Base-by-base conservation (phyloP, 2,113 vertebrate genomes). In the Arvicanthis niloticus region DNA sequence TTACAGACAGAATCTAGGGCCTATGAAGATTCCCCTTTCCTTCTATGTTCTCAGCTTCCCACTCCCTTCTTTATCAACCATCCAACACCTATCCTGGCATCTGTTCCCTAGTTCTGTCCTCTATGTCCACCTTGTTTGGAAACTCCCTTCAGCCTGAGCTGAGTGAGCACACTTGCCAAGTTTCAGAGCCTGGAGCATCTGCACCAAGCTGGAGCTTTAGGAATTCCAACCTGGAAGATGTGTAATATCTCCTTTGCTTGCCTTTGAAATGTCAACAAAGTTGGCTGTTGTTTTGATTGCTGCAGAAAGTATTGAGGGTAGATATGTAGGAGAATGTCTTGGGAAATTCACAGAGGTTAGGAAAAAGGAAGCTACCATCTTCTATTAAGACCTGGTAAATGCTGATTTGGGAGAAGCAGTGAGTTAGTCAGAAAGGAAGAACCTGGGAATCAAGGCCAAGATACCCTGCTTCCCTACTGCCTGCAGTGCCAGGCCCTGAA, bases 201-300 rank as follows among this genome's bases (percentile, higher is more conserved):
- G 65, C 77, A 62, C 34, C 51, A 88, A 73, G 24, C 78, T 86
- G 42, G 26, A 89, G 75, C 76, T 95, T 95, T 93, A 93, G 91
- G 72, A 95, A 93, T 92, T 92, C 77, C 89, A 73, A 37, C n/a
- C 76, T 77, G 82, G 51, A 91, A 96, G 92, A 76, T 51, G 24
- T 62, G 76, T 89, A 88, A 84, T 94, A 89, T n/a, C 19, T 76
- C 76, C 73, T 91, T 72, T 92, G 40, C 56, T 91, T 62, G 89
- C 68, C 62, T 93, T 88, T 94, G 92, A 86, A 92, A 94, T 92
- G 96, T 72, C 91, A 94, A 81, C 75, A 93, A 77, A 93, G 92
- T 88, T 77, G 58, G 58, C 70, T 93, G 15, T 56, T 91, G 45
- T 93, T 88, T 94, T 95, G n/a, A 68, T 70, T 88, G 72, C n/a